Conservation (phyloP, 2,888 invertebrate species). For the Leucophora obtusa region DNA sequence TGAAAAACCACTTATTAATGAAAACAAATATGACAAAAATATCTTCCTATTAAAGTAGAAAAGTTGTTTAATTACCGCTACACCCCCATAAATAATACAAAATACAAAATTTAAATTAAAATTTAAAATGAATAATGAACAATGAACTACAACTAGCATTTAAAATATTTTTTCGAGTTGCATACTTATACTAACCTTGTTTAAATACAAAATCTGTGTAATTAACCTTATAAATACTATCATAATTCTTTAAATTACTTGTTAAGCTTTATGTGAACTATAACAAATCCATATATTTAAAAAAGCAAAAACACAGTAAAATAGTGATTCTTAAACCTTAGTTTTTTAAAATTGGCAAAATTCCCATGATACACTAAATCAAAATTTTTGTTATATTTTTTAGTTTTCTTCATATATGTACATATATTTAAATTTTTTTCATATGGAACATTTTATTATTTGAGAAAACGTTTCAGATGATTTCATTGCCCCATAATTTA, state of each 20-base stretch:
- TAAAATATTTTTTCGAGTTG: conserved; percentile 27
- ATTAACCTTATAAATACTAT: conserved; percentile 47
- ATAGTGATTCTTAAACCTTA: neutral
- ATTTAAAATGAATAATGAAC: conserved; percentile 20
- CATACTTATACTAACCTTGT: conserved; percentile 37
- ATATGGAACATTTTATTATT: too few species aligned
- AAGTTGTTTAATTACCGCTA: conserved; percentile 47
- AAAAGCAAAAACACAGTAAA: conserved; percentile 8
- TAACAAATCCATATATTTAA: neutral
- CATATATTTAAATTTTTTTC: too few species aligned
- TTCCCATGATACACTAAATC: too few species aligned
- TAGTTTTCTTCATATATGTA: too few species aligned
- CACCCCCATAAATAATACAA: conserved; percentile 39
- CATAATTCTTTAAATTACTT: conserved; percentile 41
- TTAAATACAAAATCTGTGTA: conserved; percentile 25
- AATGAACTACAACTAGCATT: neutral
- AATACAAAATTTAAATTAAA: neutral
- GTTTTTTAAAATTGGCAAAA: neutral
- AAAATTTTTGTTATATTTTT: too few species aligned
- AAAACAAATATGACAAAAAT: neutral
- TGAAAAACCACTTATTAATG: conserved; percentile 37
- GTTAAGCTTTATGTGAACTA: conserved; percentile 42
- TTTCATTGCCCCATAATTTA: too few species aligned
- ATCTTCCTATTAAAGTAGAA: conserved; percentile 18
- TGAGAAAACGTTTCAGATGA: too few species aligned